Evolutionary conservation across 2,888 invertebrate genomes (phyloP), one percentile per base, ranked within the genome.

Genomic region (Microplitis manilae): DNA sequence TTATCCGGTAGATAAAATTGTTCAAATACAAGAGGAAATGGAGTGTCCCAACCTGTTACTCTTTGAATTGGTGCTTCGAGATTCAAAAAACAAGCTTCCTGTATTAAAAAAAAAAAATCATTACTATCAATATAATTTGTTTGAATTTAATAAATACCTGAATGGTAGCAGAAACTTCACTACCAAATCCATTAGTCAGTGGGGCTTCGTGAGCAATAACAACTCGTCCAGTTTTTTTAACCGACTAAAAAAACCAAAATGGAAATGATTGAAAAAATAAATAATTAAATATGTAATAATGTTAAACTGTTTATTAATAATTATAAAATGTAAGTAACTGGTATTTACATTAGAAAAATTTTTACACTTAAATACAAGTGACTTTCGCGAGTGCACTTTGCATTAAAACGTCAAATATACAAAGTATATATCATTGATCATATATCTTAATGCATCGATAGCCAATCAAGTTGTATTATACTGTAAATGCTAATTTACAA

Each of bases 191-290:
- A 82, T 94, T 93, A 0, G 98, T 98, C 74, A 97, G 90, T 0
- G 99, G 99, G 0, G 99, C 99, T 91, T 99, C 99, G 90, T 99
- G 99, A 0, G 98, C 93, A 40, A 99, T 92, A 65, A 99, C 89
- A 39, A 95, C 94, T 7, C 98, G 93, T 1, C 98, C 98, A 0
- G 99, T 99, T 91, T 98, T 99, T 88, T 94, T 94, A 50, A 95
- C 98, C 0, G 98, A 98, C 98, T 99, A 93, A 93, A 76, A 82
- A 78, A 80, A 81, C 71, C 68, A 79, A 79, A 79, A 9, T 39
- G 2, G 0, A 2, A 40, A 62, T 62, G 13, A 73, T 71, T 65
- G 77, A 61, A 75, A 64, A 68, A 62, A 75, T 65, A 67, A 76
- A 78, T 39, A 74, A 8, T 65, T 13, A 20, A 60, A 15, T 39